These are phyloP conservation scores for Agrochola lychnidis DNA, from an alignment of 2,888 invertebrate species.

Conservation along the genomic window DNA sequence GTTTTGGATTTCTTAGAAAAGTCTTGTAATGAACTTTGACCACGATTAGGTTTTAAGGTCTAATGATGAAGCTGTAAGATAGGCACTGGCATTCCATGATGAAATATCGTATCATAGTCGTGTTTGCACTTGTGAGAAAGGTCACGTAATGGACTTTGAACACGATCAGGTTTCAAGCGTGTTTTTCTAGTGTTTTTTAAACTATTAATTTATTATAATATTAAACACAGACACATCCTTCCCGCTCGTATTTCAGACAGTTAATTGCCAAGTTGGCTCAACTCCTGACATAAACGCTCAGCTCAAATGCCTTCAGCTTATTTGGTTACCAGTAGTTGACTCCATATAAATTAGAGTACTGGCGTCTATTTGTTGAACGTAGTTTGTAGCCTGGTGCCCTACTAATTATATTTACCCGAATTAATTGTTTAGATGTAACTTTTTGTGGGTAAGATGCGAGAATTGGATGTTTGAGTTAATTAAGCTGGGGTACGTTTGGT, in stretches of 20 bases:
- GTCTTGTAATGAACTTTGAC: no score
- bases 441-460: slow-evolving; percentile 17
- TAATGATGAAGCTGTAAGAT: no score
- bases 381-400: slow-evolving; percentile 14
- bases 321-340: slow-evolving; percentile 70
- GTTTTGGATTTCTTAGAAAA: no score
- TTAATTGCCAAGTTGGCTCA: slow-evolving; percentile 60
- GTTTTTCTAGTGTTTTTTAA: no score
- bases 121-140: no score
- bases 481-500: not conserved
- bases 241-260: slow-evolving; percentile 9
- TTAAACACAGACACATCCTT: not conserved
- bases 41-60: no score
- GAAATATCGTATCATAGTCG: no score
- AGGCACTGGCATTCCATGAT: no score
- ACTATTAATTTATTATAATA: no score
- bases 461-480: slow-evolving; percentile 23
- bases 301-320: slow-evolving; percentile 63
- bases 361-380: slow-evolving; percentile 48
- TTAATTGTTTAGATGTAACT: slow-evolving; percentile 49
- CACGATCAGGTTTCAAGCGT: no score
- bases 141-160: no score
- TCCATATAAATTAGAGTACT: slow-evolving; percentile 65
- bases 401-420: slow-evolving; percentile 50
- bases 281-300: slow-evolving; percentile 54